Evolutionary conservation across 2,797 vertebrate species (phyloP).

Genomic region (Leptatherina wallacei): DNA sequence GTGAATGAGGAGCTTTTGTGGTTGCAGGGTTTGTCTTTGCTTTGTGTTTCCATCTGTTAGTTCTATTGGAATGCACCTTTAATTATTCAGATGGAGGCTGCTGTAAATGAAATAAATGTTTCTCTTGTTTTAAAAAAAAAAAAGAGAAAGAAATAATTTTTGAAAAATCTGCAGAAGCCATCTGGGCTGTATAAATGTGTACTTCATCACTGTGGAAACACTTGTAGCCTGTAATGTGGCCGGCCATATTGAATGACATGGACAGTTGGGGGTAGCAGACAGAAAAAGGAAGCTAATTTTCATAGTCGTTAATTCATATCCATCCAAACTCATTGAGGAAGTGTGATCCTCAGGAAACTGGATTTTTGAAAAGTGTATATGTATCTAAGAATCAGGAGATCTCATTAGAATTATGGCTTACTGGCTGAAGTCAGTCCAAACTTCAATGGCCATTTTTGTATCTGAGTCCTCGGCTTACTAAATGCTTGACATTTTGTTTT

Average conservation of each 20-base stretch:
- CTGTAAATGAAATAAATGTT: conserved; percentile 32
- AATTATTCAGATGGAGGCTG: conserved; percentile 37
- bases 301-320: conserved; percentile 31
- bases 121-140: conserved; percentile 37
- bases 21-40: conserved; percentile 56
- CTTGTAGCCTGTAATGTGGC: conserved; percentile 57
- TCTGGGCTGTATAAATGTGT: conserved; percentile 69
- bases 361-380: conserved; percentile 6
- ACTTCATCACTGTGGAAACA: conserved; percentile 68
- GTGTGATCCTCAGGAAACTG: conserved; percentile 4
- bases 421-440: background rate
- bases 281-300: conserved; percentile 34
- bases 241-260: conserved; percentile 72
- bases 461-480: background rate
- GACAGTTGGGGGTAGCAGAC: conserved; percentile 62
- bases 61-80: conserved; percentile 44
- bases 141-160: conserved; percentile 46
- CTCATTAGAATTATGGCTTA: background rate
- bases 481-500: background rate
- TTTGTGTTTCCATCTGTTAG: conserved; percentile 45
- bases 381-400: background rate
- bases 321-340: background rate
- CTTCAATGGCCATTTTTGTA: conserved; percentile 6
- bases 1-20: conserved; percentile 54
- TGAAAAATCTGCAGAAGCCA: conserved; percentile 58